Base-by-base conservation (phyloP, 2,113 vertebrate species). In the Pseudopipra pipra region DNA sequence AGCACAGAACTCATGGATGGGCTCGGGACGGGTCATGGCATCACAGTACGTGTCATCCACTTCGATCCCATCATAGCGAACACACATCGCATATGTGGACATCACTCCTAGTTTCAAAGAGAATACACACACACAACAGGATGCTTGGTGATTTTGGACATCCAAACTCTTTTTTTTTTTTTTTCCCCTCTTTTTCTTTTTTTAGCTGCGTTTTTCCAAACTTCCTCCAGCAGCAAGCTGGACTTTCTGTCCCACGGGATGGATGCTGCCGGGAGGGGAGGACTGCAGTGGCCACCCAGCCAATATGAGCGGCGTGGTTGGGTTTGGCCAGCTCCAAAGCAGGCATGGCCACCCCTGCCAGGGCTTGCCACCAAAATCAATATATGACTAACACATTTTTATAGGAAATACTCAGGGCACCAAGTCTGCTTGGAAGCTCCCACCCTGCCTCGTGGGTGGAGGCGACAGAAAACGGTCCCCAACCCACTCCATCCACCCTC, bases 1-100 rank as follows among this genome's bases (percentile, higher is more conserved):
- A 2, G 99, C 99, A 54, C 99, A 99, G 98, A 99, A 99, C 94
- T 99, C 99, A 8, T 99, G 99, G 86, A 99, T 99, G 0, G 99
- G 99, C 97, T 99, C 99, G 0, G 99, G 99, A 18, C 99, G 97
- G 80, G 99, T 99, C 97, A 99, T 97, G 85, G 99, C 98, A 3
- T 99, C 99, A 2, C 99, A 99, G 97, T 99, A 98, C 43, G 98
- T 97, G 41, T 99, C 99, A 1, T 99, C 99, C 80, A 99, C 99
- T 81, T 99, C 99, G 9, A 98, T 97, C 12, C 99, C 99, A 14
- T 99, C 99, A 1, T 99, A 99, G 83, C 99, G 99, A 49, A 99
- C 98, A n/a, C 99, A 99, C 93, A 99, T 98, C 47, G 99, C 99
- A 2, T 99, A 99, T 0, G 99, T 99, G 30, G 98, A 99, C 84